Evolutionary conservation across 2,113 vertebrate genomes (phyloP), one percentile per base, ranked within the genome.

Genomic region (Coregonus clupeaformis): DNA sequence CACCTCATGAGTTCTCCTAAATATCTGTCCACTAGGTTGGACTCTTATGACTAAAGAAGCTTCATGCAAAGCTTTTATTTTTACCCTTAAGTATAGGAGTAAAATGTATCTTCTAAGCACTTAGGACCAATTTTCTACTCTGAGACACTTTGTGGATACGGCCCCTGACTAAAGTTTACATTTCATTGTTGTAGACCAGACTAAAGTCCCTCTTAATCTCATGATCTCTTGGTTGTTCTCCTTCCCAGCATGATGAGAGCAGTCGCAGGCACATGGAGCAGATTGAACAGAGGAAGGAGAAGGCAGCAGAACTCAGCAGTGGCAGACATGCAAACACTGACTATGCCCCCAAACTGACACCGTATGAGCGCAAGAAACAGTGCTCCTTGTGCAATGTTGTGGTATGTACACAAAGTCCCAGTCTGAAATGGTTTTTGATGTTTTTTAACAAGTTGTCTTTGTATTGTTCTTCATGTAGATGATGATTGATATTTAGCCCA

Each of bases 181-280:
- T 36, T 36, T 36, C 36, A 6, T 36, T 36, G 36, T 36, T 36
- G 36, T 36, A 36, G 7, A 36, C 36, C 36, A 36, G 57, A 59
- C 57, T 20, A 4, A 20, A 49, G 47, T 49, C 14, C 47, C 12
- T 49, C 47, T 49, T 16, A 13, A 49, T 49, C 12, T 59, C 57
- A 22, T 59, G 57, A 59, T 14, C 47, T n/a, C 57, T n/a, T 60
- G 57, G 6, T 22, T 22, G 18, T 60, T 7, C 20, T 22, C 57
- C 5, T 60, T 22, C 75, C 13, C 79, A 99, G 98, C 98, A 99
- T 1, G 97, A 99, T 71, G 98, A 99, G 84, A 99, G 98, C 88
- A 96, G 98, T 82, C 94, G 98, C 57, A 92, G 98, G 72, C 98
- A 99, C 90, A 97, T 99, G 97, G 98, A 99, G 82, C 97, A 99